Percentiles rank a stretch among this genome's conserved stretches.
phyloP scores from a whole-genome alignment of 2,797 vertebrate species.

The Oreortyx pictus region DNA sequence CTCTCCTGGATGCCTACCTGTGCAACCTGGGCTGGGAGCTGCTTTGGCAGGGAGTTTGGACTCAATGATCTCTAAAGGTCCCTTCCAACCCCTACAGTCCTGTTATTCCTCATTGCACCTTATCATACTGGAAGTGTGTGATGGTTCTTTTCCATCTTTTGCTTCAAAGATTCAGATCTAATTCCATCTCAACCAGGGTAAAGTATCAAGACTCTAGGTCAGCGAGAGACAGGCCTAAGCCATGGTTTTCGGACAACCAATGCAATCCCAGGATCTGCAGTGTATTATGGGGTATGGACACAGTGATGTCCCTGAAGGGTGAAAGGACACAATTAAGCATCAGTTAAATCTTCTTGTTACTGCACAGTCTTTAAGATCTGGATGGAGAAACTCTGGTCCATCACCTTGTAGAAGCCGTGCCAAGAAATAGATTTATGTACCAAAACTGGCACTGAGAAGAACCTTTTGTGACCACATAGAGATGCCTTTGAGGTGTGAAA shows the following conservation, averaged over 20 bases:
- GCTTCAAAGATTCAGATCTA: neutral
- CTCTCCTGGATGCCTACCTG: too few species aligned
- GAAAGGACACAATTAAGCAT: neutral
- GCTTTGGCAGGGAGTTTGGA: too few species aligned
- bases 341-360: neutral
- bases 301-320: neutral
- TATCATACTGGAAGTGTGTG: too few species aligned
- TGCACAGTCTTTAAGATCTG: neutral
- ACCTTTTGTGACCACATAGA: neutral
- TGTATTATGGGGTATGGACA: neutral
- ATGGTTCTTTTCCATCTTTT: neutral
- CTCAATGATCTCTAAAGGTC: too few species aligned
- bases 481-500: neutral
- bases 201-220: neutral
- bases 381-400: neutral
- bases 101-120: neutral
- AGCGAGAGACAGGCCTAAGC: neutral
- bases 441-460: neutral
- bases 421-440: neutral
- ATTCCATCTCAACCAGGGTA: rapidly evolving
- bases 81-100: too few species aligned
- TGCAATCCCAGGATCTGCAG: neutral
- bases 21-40: too few species aligned
- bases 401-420: neutral
- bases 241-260: neutral